Conservation (phyloP, 2,888 invertebrate genomes). For the Alentia gelatinosa region DNA sequence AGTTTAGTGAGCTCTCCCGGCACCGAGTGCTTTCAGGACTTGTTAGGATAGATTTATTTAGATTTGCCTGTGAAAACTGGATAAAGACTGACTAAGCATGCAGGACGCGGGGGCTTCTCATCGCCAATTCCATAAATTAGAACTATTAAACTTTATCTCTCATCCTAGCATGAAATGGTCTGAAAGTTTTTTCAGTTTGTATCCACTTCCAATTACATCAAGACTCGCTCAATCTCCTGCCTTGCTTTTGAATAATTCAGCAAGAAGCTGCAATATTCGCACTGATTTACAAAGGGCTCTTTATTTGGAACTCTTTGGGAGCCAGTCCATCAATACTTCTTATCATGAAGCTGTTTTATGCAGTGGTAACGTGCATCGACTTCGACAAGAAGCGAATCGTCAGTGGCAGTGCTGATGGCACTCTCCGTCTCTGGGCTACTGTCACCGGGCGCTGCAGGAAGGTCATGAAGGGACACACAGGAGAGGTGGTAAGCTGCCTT, state of each 20-base stretch:
- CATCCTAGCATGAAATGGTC: too few species aligned
- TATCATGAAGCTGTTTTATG: slow-evolving; percentile 42
- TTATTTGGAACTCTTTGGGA: not conserved
- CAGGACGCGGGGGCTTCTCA: too few species aligned
- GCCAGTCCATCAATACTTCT: not conserved
- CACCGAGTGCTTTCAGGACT: too few species aligned
- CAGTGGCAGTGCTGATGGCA: slow-evolving; percentile 74
- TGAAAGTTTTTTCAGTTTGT: slow-evolving; percentile 38
- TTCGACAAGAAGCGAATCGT: slow-evolving; percentile 72
- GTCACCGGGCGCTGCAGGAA: slow-evolving; percentile 68
- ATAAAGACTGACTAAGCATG: too few species aligned
- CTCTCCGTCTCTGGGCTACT: slow-evolving; percentile 71
- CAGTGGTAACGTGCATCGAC: slow-evolving; percentile 74
- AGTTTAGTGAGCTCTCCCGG: too few species aligned
- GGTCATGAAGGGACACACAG: slow-evolving; percentile 69
- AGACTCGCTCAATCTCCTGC: not conserved
- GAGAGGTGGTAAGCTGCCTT: slow-evolving; percentile 76
- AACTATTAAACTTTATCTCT: too few species aligned
- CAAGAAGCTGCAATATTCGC: not conserved
- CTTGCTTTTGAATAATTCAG: not conserved
- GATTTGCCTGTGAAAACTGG: too few species aligned
- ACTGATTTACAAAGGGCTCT: not conserved
- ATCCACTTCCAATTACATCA: not conserved
- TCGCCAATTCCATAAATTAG: too few species aligned
- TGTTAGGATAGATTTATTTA: too few species aligned